Percentiles rank a stretch among this genome's conserved stretches.
These are phyloP conservation scores for Mesembrinibis cayennensis DNA, from an alignment of 2,113 vertebrate genomes.

Conservation along the genomic window DNA sequence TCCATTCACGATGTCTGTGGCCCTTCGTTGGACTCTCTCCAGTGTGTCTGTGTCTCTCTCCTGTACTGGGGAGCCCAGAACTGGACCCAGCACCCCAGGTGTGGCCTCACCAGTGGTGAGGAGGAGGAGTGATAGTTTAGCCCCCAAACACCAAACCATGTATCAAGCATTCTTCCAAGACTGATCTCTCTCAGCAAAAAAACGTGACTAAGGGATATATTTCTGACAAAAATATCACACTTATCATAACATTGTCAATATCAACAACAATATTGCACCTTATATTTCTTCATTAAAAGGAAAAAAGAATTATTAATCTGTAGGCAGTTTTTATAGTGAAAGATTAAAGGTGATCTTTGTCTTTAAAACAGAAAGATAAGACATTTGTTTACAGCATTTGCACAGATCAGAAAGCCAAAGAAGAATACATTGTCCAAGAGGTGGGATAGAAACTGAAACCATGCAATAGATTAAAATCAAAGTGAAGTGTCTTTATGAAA, in stretches of 20 bases:
- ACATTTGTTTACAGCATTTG: not conserved
- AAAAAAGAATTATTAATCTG: not conserved
- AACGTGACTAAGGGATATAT: not conserved
- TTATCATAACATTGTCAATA: not conserved
- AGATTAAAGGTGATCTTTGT: not conserved
- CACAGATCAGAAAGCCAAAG: not conserved
- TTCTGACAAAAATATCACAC: not conserved
- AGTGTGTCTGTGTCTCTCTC: not conserved
- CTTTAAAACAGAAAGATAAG: not conserved
- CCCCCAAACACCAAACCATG: not conserved
- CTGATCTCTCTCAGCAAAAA: fast-evolving
- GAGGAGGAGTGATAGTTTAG: not conserved
- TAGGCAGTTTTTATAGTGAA: not conserved
- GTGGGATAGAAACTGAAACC: not conserved
- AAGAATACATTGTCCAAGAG: not conserved
- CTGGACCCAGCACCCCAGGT: not conserved
- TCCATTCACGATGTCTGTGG: not conserved
- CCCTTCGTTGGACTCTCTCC: not conserved
- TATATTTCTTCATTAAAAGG: not conserved
- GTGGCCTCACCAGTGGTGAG: not conserved
- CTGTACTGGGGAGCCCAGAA: not conserved
- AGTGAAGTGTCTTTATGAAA: not conserved
- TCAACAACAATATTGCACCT: not conserved
- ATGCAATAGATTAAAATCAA: not conserved
- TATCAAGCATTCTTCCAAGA: not conserved